Base-by-base conservation (phyloP, 2,113 vertebrate species). In the Apeltes quadracus region DNA sequence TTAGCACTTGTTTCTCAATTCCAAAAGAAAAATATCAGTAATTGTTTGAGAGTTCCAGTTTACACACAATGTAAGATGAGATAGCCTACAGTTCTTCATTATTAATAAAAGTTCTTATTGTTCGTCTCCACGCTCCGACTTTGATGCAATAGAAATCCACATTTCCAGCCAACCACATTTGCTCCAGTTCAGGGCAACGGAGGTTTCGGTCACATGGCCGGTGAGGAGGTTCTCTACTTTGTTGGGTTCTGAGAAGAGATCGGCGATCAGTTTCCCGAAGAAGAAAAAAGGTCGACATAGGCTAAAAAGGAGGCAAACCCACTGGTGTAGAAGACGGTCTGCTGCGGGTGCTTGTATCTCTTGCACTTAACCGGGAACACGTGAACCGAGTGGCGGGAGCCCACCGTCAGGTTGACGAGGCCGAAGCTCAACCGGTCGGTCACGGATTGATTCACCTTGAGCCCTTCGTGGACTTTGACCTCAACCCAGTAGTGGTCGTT, bases 341-440 rank as follows among this genome's bases (percentile, higher is more conserved):
- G 69, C 69, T 86, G 64, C 1, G 87, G 58, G 46, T 82, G 74
- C 27, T 91, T 82, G 20, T 78, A 44, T 69, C 92, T 74, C 0
- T 0, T 0, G 68, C 92, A 93, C 63, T 91, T 93, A 0, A 92
- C 41, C 0, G 92, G 50, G 57, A 90, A 80, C 22, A 93, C n/a
- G n/a, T n/a, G n/a, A n/a, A n/a, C n/a, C n/a, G n/a, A n/a, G n/a
- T n/a, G n/a, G n/a, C n/a, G n/a, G n/a, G n/a, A n/a, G n/a, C n/a
- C n/a, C n/a, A n/a, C n/a, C n/a, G n/a, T n/a, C n/a, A n/a, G n/a
- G n/a, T n/a, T n/a, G n/a, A n/a, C n/a, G n/a, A n/a, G n/a, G n/a
- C n/a, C n/a, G n/a, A n/a, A n/a, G n/a, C n/a, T n/a, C n/a, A n/a
- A n/a, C n/a, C n/a, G n/a, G n/a, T n/a, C n/a, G n/a, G n/a, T n/a